Conservation (phyloP, 1,140 invertebrate genomes). For the Ceratosolen solmsi region DNA sequence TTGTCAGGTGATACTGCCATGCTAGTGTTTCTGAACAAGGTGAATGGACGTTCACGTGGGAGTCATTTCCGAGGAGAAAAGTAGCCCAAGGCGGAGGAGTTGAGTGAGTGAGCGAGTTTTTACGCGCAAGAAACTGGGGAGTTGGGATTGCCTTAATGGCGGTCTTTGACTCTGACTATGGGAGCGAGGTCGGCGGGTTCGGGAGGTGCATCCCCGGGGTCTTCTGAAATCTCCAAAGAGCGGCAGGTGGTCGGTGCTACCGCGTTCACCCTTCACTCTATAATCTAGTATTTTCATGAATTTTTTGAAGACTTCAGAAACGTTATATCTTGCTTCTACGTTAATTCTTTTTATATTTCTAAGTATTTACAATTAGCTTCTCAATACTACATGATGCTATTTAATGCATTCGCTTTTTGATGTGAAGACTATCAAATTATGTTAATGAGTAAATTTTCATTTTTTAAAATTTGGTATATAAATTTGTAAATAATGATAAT, state of each 20-base stretch:
- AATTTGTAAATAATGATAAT: no score
- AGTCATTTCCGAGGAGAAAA: constrained; percentile 23
- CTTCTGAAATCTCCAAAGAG: constrained; percentile 34
- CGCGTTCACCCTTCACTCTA: constrained; percentile 49
- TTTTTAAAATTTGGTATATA: no score
- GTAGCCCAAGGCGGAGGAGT: constrained; percentile 20
- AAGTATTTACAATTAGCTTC: no score
- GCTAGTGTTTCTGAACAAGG: background rate
- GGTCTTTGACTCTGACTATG: background rate
- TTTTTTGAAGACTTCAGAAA: no score
- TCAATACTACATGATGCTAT: no score
- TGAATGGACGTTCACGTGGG: constrained; percentile 37
- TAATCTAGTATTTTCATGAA: background rate
- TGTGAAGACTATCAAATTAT: no score
- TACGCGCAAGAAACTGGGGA: background rate
- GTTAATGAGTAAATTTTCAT: no score
- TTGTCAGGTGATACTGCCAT: background rate
- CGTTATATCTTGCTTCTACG: no score
- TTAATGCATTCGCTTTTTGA: no score
- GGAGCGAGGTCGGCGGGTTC: background rate
- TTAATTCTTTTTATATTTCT: no score
- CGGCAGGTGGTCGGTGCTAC: constrained; percentile 67
- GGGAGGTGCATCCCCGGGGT: background rate
- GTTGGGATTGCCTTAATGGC: constrained; percentile 20
- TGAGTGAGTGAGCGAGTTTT: constrained; percentile 14